A percentile compares a stretch with the other conserved stretches of the same genome.
Conservation (phyloP, 2,888 invertebrate genomes). For the Acanthosepion pharaonis region DNA sequence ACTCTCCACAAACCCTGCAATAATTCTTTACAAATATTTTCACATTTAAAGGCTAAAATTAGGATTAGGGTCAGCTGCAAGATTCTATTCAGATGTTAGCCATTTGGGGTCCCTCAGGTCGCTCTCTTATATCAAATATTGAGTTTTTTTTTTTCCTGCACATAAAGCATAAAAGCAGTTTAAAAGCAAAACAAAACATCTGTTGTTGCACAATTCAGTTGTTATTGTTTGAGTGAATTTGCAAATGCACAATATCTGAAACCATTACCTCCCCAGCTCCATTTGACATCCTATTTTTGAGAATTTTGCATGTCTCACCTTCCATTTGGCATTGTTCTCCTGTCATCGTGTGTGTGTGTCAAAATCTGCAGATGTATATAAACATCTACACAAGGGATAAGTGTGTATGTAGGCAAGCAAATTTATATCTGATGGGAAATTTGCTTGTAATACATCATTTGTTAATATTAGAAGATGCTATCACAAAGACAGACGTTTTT, state of each 20-base stretch:
- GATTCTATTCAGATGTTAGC: slow-evolving; percentile 20
- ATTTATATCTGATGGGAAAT: background rate
- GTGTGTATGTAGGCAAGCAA: background rate
- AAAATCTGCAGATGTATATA: background rate
- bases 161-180: background rate
- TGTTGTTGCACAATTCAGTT: background rate
- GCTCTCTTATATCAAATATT: background rate
- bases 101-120: slow-evolving; percentile 33
- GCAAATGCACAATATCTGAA: slow-evolving; percentile 33
- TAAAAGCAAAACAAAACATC: background rate
- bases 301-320: background rate
- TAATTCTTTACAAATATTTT: background rate
- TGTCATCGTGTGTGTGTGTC: background rate
- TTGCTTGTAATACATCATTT: background rate
- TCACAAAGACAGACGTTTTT: background rate
- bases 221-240: slow-evolving; percentile 4
- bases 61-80: background rate
- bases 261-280: background rate
- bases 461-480: background rate
- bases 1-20: background rate
- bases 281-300: no score
- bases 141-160: background rate
- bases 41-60: background rate
- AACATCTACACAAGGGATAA: background rate
- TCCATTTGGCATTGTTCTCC: background rate